Evolutionary conservation across 2,888 invertebrate species (phyloP).

Genomic region (Callosobruchus maculatus): DNA sequence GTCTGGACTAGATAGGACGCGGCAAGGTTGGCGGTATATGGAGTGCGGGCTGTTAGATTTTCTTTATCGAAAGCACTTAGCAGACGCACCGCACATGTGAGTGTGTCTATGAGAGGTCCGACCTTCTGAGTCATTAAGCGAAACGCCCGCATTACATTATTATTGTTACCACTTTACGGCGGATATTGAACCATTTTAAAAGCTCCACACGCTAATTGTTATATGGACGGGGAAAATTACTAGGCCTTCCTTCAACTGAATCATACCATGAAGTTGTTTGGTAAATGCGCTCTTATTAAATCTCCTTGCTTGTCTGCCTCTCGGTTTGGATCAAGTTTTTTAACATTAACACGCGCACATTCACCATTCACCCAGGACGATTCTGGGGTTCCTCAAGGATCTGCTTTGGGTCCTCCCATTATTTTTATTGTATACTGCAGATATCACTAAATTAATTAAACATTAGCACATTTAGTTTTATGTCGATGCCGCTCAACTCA

Average conservation of each 20-base stretch:
- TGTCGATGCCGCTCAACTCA: no score
- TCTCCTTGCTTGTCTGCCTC: no score
- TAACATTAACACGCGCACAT: no score
- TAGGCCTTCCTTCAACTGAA: neutral
- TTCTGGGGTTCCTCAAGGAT: no score
- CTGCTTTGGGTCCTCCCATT: no score
- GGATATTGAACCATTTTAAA: neutral
- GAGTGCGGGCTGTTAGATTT: neutral
- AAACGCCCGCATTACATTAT: neutral
- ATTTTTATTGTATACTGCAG: no score
- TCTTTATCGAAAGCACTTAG: neutral
- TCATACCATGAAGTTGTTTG: no score
- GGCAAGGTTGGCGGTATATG: neutral
- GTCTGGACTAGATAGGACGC: neutral
- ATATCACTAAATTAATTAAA: no score
- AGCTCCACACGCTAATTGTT: neutral
- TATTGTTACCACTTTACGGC: neutral
- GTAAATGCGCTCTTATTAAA: no score
- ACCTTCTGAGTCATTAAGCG: neutral
- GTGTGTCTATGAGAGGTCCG: neutral
- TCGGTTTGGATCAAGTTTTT: no score
- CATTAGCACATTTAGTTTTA: no score
- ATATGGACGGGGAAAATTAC: neutral
- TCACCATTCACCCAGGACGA: no score
- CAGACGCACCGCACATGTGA: neutral